These are phyloP conservation scores for Gambusia yucatana DNA, from an alignment of 2,797 vertebrate genomes.

Conservation along the genomic window DNA sequence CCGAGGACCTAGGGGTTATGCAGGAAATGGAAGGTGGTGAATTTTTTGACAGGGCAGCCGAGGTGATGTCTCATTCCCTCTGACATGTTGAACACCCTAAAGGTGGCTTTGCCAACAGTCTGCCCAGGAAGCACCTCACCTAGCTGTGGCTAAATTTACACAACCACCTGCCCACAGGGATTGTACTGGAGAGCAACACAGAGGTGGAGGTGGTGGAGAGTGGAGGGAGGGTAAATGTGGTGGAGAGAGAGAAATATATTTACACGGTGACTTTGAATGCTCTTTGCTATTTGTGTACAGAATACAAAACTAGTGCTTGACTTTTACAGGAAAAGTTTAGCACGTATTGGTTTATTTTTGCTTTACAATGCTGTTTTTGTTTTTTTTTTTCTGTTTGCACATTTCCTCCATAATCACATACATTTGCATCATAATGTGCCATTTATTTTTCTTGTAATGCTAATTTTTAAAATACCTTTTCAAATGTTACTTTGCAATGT, in stretches of 20 bases:
- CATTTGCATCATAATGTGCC: slow-evolving; percentile 6
- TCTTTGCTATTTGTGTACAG: slow-evolving; percentile 7
- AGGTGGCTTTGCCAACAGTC: slow-evolving; percentile 77
- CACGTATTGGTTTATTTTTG: neutral
- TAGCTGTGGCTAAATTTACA: slow-evolving; percentile 80
- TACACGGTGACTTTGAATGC: neutral
- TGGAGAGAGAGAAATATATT: slow-evolving; percentile 9
- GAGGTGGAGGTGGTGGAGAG: slow-evolving; percentile 53
- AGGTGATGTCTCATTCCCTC: slow-evolving; percentile 80
- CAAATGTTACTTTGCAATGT: slow-evolving; percentile 7
- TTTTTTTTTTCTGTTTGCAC: slow-evolving; percentile 1
- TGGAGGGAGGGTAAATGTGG: slow-evolving; percentile 36
- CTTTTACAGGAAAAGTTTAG: neutral
- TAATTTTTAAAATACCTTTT: neutral
- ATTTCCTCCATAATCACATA: neutral
- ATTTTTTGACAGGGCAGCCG: slow-evolving; percentile 78
- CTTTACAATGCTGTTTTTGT: neutral
- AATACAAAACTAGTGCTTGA: neutral
- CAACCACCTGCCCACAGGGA: slow-evolving; percentile 79
- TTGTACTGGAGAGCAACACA: slow-evolving; percentile 51
- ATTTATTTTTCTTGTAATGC: neutral
- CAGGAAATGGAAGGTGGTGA: slow-evolving; percentile 79
- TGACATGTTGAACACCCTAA: slow-evolving; percentile 81
- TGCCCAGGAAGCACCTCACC: slow-evolving; percentile 81
- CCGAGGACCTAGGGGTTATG: slow-evolving; percentile 67